Base-by-base conservation (phyloP, 2,113 vertebrate genomes). In the Gymnorhina tibicen region DNA sequence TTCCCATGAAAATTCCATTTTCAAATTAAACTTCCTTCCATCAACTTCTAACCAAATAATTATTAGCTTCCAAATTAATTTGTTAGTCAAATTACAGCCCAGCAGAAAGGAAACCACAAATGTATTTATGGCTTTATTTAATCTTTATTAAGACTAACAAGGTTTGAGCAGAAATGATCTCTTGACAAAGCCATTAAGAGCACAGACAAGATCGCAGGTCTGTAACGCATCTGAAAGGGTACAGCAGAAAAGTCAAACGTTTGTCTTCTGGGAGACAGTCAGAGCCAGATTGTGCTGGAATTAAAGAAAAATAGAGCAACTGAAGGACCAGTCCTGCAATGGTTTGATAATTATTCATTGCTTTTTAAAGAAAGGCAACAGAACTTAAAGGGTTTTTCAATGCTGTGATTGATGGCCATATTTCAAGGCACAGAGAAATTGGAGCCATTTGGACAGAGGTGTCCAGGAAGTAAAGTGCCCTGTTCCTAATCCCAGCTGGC, bases 11-110 rank as follows among this genome's bases (percentile, higher is more conserved):
- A 91, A 89, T 47, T 74, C 85, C 64, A 46, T 95, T 95, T 94
- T 78, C 72, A 60, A 63, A 72, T 70, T 63, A 41, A 93, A 94
- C 63, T 93, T 93, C 72, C 44, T 87, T 86, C 85, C 81, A 39
- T 78, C 4, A 22, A 52, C 87, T 92, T 80, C 95, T 89, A 95
- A 93, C 76, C 42, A 89, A 94, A 93, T 92, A 96, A 94, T 97
- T 96, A 95, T 90, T 91, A 91, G 78, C 89, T 95, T 92, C 73
- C 72, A 67, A 96, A 87, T 96, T 85, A 96, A 97, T 94, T 92
- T 93, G 41, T 96, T 94, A 95, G 94, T 85, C 89, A 96, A 91
- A 96, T 94, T 90, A 84, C 82, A 88, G 66, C 52, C 42, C 72
- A 72, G 85, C 72, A 78, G 90, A 91, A 95, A 89, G 70, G 60